A percentile compares a stretch with the other conserved stretches of the same genome.
These are phyloP conservation scores for Telmatherina bonti DNA, from an alignment of 2,797 vertebrate genomes.

Conservation along the genomic window DNA sequence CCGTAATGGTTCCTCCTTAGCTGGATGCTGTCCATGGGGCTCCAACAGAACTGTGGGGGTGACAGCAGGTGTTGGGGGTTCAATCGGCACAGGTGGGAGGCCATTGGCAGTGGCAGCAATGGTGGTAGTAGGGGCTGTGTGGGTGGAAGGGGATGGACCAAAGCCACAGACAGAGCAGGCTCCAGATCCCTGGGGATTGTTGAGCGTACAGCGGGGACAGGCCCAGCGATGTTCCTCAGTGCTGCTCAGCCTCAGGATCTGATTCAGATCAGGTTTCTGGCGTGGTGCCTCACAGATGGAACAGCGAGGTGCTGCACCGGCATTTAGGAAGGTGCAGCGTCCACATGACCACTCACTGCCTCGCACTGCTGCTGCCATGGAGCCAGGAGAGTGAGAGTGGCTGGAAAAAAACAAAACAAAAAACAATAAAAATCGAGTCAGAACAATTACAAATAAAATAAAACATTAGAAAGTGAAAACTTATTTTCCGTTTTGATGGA, in stretches of 20 bases:
- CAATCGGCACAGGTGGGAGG: conserved; percentile 70
- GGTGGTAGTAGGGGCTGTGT: conserved; percentile 75
- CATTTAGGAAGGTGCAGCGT: conserved; percentile 97
- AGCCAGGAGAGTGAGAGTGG: conserved; percentile 91
- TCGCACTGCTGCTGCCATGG: conserved; percentile 90
- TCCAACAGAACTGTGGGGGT: conserved; percentile 69
- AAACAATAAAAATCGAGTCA: conserved; percentile 48
- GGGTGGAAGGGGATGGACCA: conserved; percentile 77
- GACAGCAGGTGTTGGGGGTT: conserved; percentile 58
- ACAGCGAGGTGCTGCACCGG: conserved; percentile 90
- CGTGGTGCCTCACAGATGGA: conserved; percentile 98
- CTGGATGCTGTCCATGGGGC: conserved; percentile 68
- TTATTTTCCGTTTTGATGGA: conserved; percentile 13
- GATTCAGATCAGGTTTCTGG: conserved; percentile 95
- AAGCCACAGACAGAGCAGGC: conserved; percentile 93
- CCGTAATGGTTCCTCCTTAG: conserved; percentile 71
- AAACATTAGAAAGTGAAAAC: not conserved
- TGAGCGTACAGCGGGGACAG: conserved; percentile 94
- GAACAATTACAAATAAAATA: conserved; percentile 12
- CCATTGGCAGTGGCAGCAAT: conserved; percentile 77
- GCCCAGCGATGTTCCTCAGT: conserved; percentile 92
- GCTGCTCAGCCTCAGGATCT: conserved; percentile 95
- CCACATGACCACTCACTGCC: conserved; percentile 93
- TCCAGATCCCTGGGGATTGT: conserved; percentile 91
- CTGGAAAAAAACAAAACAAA: conserved; percentile 80